Base-by-base conservation (phyloP, 1,140 invertebrate genomes). In the Drosophila takahashii region DNA sequence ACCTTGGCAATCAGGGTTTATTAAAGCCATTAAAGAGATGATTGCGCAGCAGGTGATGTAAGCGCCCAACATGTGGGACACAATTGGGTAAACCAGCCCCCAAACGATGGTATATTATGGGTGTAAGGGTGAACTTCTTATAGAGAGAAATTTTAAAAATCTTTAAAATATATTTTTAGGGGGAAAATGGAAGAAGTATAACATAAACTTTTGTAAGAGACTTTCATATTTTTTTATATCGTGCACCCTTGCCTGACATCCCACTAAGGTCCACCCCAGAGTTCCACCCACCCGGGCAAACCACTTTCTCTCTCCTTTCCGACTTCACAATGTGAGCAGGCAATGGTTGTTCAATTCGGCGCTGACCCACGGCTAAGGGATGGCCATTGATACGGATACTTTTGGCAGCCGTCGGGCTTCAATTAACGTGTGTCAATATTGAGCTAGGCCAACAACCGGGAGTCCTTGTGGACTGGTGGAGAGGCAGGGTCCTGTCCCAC, bases 371-470 rank as follows among this genome's bases (percentile, higher is more conserved):
- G 58, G 59, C 50, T 9, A 65, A 65, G 60, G 60, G 48, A 50
- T 58, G 69, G 73, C 73, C 50, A 85, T 85, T 77, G 81, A 84
- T 84, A 86, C 64, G 56, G 81, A 84, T 84, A 86, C 64, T 59
- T 84, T 70, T 70, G 74, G 37, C 80, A 77, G 54, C 57, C 77
- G 56, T 65, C 72, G 78, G 61, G 66, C 65, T 73, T 83, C 71
- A 87, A 87, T 87, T 87, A 87, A 87, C 76, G 79, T 83, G 64
- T 73, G 61, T 83, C 84, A 87, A 89, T 89, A 89, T 87, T 87
- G 83, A 83, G 61, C 75, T 76, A 87, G 58, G 50, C 78, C 74
- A 77, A 64, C 59, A 74, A 53, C 51, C n/a, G 34, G 47, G 8
- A 32, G 37, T 60, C 59, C 44, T 26, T 45, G 51, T 39, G 45